These are phyloP conservation scores for Phacellophora camtschatica DNA, from an alignment of 30 jellyfish, hydroid and myxozoan species.

Conservation along the genomic window DNA sequence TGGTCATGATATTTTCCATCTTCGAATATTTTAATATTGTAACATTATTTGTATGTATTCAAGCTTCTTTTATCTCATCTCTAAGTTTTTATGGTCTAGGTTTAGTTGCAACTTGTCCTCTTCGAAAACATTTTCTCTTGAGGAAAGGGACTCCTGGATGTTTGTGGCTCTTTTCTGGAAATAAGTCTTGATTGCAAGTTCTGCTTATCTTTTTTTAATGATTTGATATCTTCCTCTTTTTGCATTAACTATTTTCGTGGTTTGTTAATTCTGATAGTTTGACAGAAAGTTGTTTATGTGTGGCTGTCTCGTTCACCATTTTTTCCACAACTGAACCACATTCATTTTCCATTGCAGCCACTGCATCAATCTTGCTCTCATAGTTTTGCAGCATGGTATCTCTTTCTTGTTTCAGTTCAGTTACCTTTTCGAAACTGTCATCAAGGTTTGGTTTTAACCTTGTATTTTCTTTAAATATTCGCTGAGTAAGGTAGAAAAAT, in stretches of 20 bases:
- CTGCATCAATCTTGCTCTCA: no score
- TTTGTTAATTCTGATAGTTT: no score
- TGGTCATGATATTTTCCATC: constrained; percentile 23
- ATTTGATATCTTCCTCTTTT: background rate
- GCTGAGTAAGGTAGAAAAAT: no score
- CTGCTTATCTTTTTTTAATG: background rate
- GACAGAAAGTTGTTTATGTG: no score
- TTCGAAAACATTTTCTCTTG: background rate
- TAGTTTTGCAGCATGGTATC: no score
- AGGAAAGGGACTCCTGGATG: background rate
- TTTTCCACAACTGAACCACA: no score
- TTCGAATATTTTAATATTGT: background rate
- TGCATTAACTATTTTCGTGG: background rate
- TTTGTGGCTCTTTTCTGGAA: background rate
- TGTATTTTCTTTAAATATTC: background rate
- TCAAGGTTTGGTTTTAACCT: background rate
- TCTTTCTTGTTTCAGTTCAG: background rate
- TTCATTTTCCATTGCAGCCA: no score
- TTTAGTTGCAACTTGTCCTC: background rate
- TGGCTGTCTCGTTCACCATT: no score
- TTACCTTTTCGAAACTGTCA: background rate
- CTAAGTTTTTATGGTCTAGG: background rate
- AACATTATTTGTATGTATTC: background rate
- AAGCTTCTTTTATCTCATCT: background rate
- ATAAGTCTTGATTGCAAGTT: background rate